Evolutionary conservation across 35 echinoderm and acorn worm species (phyloP).

Genomic region (Apostichopus californicus): DNA sequence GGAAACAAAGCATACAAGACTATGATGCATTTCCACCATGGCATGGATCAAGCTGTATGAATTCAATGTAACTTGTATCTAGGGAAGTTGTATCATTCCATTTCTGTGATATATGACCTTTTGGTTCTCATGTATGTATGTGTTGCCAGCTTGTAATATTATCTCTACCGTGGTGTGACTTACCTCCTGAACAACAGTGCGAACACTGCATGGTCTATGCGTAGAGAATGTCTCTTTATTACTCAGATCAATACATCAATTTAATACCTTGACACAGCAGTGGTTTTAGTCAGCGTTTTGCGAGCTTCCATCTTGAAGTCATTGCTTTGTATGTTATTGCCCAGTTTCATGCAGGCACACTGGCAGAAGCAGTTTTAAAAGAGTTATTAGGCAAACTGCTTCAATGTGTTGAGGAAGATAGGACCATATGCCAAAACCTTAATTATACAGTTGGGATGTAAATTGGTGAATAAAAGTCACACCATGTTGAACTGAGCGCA

Average conservation of each 20-base stretch:
- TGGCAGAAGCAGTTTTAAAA: too few relatives aligned
- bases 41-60: too few relatives aligned
- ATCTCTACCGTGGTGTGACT: too few relatives aligned
- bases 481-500: background rate
- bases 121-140: too few relatives aligned
- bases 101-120: too few relatives aligned
- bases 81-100: too few relatives aligned
- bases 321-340: background rate
- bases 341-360: background rate
- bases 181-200: background rate
- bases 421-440: background rate
- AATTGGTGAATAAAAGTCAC: background rate
- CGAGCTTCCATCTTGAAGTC: background rate
- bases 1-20: too few relatives aligned
- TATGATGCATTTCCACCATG: too few relatives aligned
- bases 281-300: background rate
- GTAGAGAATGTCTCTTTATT: background rate
- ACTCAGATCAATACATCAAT: slow-evolving; percentile 1
- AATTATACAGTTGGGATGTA: background rate
- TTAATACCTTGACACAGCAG: background rate
- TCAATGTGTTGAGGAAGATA: too few relatives aligned
- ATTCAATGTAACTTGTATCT: too few relatives aligned
- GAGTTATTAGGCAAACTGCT: too few relatives aligned
- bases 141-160: too few relatives aligned
- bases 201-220: background rate